Percentiles rank a stretch among this genome's conserved stretches.
Evolutionary conservation across 2,797 vertebrate genomes (phyloP).

Genomic region (Crenuchus spilurus): DNA sequence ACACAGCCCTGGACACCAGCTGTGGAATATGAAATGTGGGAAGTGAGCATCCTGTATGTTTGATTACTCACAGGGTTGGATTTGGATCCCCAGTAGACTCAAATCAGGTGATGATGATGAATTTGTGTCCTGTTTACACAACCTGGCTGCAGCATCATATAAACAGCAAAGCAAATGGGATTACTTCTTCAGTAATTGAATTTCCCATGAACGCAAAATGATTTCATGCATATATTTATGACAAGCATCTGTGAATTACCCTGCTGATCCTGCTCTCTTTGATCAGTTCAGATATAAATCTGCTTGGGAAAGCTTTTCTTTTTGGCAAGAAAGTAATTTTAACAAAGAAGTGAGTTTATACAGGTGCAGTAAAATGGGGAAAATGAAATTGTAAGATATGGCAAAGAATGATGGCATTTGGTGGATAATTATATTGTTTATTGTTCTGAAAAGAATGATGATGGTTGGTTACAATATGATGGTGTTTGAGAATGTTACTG

Average conservation of each 20-base stretch:
- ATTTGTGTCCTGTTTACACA: not conserved
- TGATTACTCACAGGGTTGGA: not conserved
- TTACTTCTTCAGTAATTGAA: not conserved
- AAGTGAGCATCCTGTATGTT: not conserved
- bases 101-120: not conserved
- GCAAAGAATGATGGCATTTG: too few relatives aligned
- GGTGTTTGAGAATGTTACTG: too few relatives aligned
- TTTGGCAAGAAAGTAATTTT: too few relatives aligned
- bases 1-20: not conserved
- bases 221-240: not conserved
- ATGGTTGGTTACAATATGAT: too few relatives aligned
- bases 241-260: not conserved
- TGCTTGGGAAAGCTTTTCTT: not conserved
- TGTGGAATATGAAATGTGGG: not conserved
- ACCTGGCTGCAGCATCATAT: not conserved
- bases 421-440: too few relatives aligned
- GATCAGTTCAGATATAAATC: not conserved
- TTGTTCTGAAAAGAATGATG: too few relatives aligned
- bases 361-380: too few relatives aligned
- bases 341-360: too few relatives aligned
- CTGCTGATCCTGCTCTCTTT: slow-evolving; percentile 17
- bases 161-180: not conserved
- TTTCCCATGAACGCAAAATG: not conserved
- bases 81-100: not conserved
- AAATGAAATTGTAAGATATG: too few relatives aligned